Evolutionary conservation across 2,797 vertebrate species (phyloP), one percentile per base, ranked within the genome.

Genomic region (Lutjanus argentimaculatus): DNA sequence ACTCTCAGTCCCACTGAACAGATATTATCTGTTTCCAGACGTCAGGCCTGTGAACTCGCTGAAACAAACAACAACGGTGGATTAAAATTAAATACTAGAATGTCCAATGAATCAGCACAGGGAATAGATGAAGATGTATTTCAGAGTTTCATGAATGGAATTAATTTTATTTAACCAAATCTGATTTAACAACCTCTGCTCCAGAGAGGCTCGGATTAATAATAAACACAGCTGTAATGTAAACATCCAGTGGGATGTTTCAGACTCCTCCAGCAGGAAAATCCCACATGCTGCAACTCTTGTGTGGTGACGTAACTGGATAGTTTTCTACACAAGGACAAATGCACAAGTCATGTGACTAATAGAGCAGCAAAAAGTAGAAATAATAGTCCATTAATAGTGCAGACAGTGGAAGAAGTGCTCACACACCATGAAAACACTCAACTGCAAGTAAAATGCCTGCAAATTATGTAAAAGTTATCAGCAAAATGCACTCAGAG

Each of bases 281-380:
- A 62, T 53, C 22, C 25, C 36, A 66, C 22, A 58, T 72, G 70
- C 67, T 73, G 25, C 12, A 56, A 61, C 55, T 63, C 42, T 7
- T 56, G 21, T 52, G 6, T 1, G 5, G 7, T 52, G 63, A 72
- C 48, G 42, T 17, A 75, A 76, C 36, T 48, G 8, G 15, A 43
- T 43, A 62, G 19, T 30, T 75, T 56, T 16, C 22, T 19, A 30
- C 10, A 7, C 5, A 49, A 36, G 6, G 30, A 17, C 8, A 30
- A 66, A 36, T 36, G 48, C 25, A 36, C 16, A 25, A 30, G 25
- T 30, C 25, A 30, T 30, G 25, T 30, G 25, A 30, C 25, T 9
- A 48, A 9, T 3, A 48, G 8, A 63, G 11, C n/a, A 48, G 43
- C 43, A 65, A 19, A 52, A 40, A 21, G 65, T 21, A 11, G 5